Conservation (phyloP, 2,797 vertebrate genomes). For the Enteromius fasciolatus region DNA sequence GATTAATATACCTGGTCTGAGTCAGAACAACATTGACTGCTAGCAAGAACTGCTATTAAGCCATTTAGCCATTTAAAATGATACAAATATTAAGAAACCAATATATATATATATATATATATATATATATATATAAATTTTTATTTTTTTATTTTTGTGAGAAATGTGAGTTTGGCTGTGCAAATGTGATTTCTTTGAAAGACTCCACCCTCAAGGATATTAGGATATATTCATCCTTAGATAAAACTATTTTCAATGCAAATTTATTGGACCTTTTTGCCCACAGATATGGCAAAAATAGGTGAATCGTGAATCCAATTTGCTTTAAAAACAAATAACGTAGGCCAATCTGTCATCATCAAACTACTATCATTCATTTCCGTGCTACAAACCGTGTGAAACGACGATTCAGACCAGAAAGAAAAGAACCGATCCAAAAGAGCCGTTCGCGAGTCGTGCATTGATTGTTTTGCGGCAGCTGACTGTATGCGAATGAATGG, state of each 20-base stretch:
- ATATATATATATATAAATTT: too few relatives aligned
- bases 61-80: background rate
- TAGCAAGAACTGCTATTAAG: background rate
- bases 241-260: background rate
- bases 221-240: background rate
- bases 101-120: too few relatives aligned
- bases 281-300: background rate
- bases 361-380: background rate
- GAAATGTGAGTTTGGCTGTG: background rate
- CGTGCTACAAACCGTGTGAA: background rate
- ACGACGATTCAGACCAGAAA: background rate
- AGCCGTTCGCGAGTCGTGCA: background rate
- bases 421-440: background rate
- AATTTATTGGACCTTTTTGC: background rate
- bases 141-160: background rate
- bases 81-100: background rate
- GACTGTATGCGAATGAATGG: background rate
- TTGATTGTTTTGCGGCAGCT: background rate
- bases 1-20: slow-evolving; percentile 2
- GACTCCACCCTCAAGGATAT: background rate
- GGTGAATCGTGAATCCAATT: background rate
- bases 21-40: slow-evolving; percentile 6
- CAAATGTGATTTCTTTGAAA: background rate
- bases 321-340: background rate
- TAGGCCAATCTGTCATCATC: background rate